Percentiles rank a stretch among this genome's conserved stretches.
Conservation (phyloP, 1,140 invertebrate species). For the Rhyacophila brunnea region DNA sequence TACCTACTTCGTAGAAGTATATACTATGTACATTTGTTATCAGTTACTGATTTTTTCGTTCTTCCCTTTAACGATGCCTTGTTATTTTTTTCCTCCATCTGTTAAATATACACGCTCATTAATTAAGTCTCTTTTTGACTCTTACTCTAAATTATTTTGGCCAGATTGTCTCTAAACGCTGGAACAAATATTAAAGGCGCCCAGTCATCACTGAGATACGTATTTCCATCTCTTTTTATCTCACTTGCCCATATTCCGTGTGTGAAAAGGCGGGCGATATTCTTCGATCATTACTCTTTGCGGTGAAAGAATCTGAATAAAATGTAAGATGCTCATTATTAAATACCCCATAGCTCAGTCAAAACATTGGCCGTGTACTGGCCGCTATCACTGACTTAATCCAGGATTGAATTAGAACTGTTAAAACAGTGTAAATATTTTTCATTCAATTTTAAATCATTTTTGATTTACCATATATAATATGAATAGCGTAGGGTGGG, state of each 20-base stretch:
- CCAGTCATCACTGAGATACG: neutral
- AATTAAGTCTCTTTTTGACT: too few species aligned
- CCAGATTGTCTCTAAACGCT: slow-evolving; percentile 18
- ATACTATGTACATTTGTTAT: too few species aligned
- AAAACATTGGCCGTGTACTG: slow-evolving; percentile 23
- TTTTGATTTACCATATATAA: too few species aligned
- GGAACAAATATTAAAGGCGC: slow-evolving; percentile 17
- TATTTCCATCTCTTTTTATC: neutral
- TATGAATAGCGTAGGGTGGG: too few species aligned
- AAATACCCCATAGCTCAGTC: slow-evolving; percentile 35
- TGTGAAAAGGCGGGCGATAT: neutral
- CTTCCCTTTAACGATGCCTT: too few species aligned
- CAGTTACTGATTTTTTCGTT: too few species aligned
- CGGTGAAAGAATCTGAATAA: slow-evolving; percentile 33
- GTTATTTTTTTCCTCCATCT: too few species aligned
- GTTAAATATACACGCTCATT: too few species aligned
- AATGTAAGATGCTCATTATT: slow-evolving; percentile 36
- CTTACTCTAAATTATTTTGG: slow-evolving; percentile 27
- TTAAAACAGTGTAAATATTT: too few species aligned
- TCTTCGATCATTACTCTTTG: slow-evolving; percentile 10
- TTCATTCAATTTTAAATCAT: too few species aligned
- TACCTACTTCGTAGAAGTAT: too few species aligned
- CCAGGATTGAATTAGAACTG: neutral
- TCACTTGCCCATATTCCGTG: neutral
- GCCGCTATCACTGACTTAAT: slow-evolving; percentile 1